Evolutionary conservation across 2,888 invertebrate genomes (phyloP).

Genomic region (Griposia aprilina): DNA sequence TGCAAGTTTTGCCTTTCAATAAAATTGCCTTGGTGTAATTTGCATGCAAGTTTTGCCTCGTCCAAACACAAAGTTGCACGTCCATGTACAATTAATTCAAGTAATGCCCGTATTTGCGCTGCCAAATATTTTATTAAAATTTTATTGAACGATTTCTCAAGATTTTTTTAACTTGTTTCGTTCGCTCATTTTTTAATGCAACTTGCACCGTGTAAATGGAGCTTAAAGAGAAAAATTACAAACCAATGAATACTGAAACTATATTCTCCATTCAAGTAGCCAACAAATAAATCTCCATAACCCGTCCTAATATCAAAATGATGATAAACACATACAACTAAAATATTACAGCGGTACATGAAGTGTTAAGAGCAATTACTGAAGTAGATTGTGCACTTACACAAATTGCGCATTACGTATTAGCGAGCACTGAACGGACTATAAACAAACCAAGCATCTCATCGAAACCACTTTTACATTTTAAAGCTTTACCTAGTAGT

Average conservation of each 20-base stretch:
- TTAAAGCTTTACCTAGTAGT: conserved; percentile 40
- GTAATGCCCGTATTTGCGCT: too few relatives aligned
- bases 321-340: conserved; percentile 24
- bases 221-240: not conserved
- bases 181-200: too few relatives aligned
- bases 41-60: too few relatives aligned
- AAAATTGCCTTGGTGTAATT: too few relatives aligned
- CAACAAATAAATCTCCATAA: not conserved
- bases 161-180: too few relatives aligned
- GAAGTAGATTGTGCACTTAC: conserved; percentile 60
- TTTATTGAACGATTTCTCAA: too few relatives aligned
- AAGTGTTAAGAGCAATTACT: conserved; percentile 48
- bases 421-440: conserved; percentile 29
- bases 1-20: too few relatives aligned
- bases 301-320: not conserved
- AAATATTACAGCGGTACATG: conserved; percentile 19
- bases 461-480: conserved; percentile 44
- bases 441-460: conserved; percentile 42
- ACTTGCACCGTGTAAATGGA: not conserved
- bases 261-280: not conserved
- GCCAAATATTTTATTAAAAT: too few relatives aligned
- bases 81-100: too few relatives aligned
- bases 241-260: not conserved
- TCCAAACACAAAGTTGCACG: too few relatives aligned
- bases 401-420: conserved; percentile 54